Conservation (phyloP, 1,140 invertebrate species). For the Penaeus chinensis region DNA sequence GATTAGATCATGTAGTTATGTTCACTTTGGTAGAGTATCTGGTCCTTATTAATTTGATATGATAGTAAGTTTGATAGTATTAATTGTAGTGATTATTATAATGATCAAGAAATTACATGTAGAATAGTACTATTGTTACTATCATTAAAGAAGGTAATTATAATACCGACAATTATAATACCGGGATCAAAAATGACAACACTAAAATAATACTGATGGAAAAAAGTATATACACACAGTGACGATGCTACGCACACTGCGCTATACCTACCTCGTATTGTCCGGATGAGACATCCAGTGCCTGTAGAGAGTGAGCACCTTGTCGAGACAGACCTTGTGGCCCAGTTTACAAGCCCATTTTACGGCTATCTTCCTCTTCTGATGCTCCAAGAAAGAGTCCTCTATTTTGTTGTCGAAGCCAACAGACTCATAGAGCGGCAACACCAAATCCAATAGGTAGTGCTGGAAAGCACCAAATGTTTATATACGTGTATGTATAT, state of each 20-base stretch:
- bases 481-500: too few relatives aligned
- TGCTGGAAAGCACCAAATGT: constrained; percentile 9
- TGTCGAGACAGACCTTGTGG: constrained; percentile 64
- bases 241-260: too few relatives aligned
- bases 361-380: constrained; percentile 50
- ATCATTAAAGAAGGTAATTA: too few relatives aligned
- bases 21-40: not conserved
- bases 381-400: constrained; percentile 59
- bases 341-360: constrained; percentile 62
- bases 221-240: not conserved
- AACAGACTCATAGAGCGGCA: constrained; percentile 61
- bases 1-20: not conserved
- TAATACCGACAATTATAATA: too few relatives aligned
- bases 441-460: constrained; percentile 56
- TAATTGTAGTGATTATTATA: too few relatives aligned
- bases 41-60: not conserved
- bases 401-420: constrained; percentile 53
- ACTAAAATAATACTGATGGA: too few relatives aligned
- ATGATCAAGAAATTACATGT: too few relatives aligned
- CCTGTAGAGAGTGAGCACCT: constrained; percentile 63
- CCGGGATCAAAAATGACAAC: too few relatives aligned
- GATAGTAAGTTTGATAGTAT: too few relatives aligned
- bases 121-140: too few relatives aligned
- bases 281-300: constrained; percentile 66
- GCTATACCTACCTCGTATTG: constrained; percentile 63